Conservation (phyloP, 2,113 vertebrate genomes). For the Malaclemys terrapin region DNA sequence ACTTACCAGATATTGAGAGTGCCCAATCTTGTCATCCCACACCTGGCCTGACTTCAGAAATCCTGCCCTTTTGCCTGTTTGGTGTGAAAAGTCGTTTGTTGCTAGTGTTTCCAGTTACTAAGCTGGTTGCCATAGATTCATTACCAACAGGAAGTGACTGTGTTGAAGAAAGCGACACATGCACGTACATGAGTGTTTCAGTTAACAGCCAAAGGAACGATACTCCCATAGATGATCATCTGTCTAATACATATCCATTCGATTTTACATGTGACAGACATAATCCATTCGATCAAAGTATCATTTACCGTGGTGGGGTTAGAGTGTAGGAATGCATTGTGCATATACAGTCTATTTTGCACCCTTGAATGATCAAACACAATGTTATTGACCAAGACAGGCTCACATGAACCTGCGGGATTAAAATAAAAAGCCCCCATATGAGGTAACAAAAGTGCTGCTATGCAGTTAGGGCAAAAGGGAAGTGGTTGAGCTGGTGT, state of each 20-base stretch:
- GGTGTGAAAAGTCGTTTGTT: background rate
- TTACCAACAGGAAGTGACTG: background rate
- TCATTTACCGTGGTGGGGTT: background rate
- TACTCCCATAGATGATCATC: background rate
- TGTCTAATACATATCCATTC: fast-evolving
- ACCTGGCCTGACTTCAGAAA: background rate
- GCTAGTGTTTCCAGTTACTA: conserved; percentile 69
- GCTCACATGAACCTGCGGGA: background rate
- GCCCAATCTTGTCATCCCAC: no score
- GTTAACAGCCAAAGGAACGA: fast-evolving
- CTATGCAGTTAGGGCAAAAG: background rate
- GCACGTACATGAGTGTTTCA: background rate
- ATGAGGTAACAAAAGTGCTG: background rate
- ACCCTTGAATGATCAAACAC: background rate
- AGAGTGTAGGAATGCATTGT: background rate
- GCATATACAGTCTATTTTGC: background rate
- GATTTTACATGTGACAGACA: background rate
- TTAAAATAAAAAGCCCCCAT: background rate
- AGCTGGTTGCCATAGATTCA: conserved; percentile 49
- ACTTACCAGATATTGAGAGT: conserved; percentile 32
- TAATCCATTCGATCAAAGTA: fast-evolving
- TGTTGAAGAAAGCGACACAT: background rate
- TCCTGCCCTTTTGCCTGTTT: background rate
- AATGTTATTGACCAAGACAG: background rate
- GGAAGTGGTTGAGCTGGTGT: background rate